phyloP scores from a whole-genome alignment of 2,113 vertebrate genomes.

The Dromiciops gliroides region DNA sequence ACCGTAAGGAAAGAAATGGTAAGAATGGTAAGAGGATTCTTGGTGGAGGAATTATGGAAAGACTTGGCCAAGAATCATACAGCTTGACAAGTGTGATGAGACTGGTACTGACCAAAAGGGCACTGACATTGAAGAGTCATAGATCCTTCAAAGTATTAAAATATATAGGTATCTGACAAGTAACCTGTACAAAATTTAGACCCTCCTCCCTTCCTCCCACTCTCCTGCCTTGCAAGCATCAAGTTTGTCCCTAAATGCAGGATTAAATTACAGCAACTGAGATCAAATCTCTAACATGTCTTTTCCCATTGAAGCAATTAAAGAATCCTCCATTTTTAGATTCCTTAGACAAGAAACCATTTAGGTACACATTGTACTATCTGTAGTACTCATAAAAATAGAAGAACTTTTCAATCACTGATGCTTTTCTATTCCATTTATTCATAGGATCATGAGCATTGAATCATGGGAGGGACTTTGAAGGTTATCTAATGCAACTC shows the following conservation, averaged over 20 bases:
- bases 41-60: neutral
- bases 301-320: neutral
- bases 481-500: neutral
- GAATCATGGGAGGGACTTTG: neutral
- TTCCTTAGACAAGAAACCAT: neutral
- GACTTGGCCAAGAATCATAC: neutral
- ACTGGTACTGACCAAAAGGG: neutral
- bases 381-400: neutral
- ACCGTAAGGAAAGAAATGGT: neutral
- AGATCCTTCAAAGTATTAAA: neutral
- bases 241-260: neutral
- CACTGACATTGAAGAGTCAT: neutral
- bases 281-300: no score
- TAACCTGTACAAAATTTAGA: no score
- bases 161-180: neutral
- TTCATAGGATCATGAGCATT: neutral
- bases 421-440: neutral
- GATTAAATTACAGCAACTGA: neutral
- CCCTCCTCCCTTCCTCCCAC: rapidly evolving
- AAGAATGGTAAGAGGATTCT: neutral
- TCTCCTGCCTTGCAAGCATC: rapidly evolving
- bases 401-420: neutral
- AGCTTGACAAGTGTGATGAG: neutral
- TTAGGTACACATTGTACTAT: no score
- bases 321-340: rapidly evolving